Base-by-base conservation (phyloP, 2,888 invertebrate genomes). In the Polylopha cassiicola region DNA sequence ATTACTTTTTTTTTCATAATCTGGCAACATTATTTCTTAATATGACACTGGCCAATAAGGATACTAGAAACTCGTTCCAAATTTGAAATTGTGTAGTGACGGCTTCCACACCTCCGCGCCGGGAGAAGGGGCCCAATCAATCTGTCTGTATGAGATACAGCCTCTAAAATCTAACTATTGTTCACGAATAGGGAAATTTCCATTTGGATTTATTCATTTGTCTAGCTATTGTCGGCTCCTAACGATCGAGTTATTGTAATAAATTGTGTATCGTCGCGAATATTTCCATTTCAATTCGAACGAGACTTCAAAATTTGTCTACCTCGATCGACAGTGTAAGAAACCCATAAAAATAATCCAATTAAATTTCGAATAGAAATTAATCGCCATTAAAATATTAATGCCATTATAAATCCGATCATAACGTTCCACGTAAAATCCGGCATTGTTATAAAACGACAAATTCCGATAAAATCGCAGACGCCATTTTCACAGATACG, bases 141-240 rank as follows among this genome's bases (percentile, higher is more conserved):
- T 85, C 84, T 81, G 84, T 79, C 81, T 80, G 75, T 73, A 67
- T 61, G 78, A 82, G 84, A 85, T 85, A 84, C 78, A 76, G 75
- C 80, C 73, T 78, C 81, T 74, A 79, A 79, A 79, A 80, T 81
- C 81, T 80, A 81, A 81, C 82, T 80, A 85, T 85, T 85, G 84
- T 85, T 81, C 82, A 68, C 69, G 73, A 77, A 79, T 81, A 77
- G 77, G 70, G 79, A 81, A 79, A 82, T 81, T 84, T 82, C 82
- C 78, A 81, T 84, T 84, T 73, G 79, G 75, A 85, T 84, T 84
- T 84, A 81, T 85, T 84, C 84, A 82, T 81, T 85, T 82, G 84
- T 80, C 76, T 79, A 80, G 78, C 81, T 76, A 78, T 81, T 78
- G 78, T 79, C 72, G 73, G 77, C 53, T 58, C 57, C 63, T 58